Percentiles rank a stretch among this genome's conserved stretches.
phyloP scores from a whole-genome alignment of 2,113 vertebrate species.

The Labeo rohita region DNA sequence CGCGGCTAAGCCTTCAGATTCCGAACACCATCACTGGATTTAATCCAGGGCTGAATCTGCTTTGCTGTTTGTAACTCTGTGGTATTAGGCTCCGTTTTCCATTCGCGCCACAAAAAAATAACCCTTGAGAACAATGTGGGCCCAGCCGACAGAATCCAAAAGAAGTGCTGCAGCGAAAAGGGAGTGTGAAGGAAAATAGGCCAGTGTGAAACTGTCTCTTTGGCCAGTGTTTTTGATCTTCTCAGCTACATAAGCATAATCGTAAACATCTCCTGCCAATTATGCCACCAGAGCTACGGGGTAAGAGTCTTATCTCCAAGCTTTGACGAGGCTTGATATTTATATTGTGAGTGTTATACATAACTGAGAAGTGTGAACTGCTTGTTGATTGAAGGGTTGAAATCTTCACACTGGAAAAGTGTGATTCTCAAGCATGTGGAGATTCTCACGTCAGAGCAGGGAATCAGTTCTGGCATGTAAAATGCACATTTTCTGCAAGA shows the following conservation, averaged over 20 bases:
- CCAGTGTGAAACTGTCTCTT: background rate
- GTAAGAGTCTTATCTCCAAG: background rate
- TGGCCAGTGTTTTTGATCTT: background rate
- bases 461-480: background rate
- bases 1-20: constrained; percentile 30
- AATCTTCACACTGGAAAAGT: constrained; percentile 15
- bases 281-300: background rate
- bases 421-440: constrained; percentile 19
- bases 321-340: background rate
- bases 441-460: background rate
- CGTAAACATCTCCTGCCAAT: background rate
- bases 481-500: background rate
- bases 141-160: background rate
- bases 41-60: constrained; percentile 37
- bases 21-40: constrained; percentile 14
- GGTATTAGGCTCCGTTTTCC: constrained; percentile 19
- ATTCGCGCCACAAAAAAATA: background rate
- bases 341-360: constrained; percentile 18
- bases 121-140: constrained; percentile 17
- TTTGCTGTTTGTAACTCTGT: background rate
- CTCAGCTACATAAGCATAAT: background rate
- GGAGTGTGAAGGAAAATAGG: too few species aligned
- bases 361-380: constrained; percentile 24
- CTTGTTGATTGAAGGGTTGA: background rate
- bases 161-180: background rate